Percentiles rank a stretch among this genome's conserved stretches.
These are phyloP conservation scores for Poeciliopsis prolifica DNA, from an alignment of 2,113 vertebrate species.

Conservation along the genomic window DNA sequence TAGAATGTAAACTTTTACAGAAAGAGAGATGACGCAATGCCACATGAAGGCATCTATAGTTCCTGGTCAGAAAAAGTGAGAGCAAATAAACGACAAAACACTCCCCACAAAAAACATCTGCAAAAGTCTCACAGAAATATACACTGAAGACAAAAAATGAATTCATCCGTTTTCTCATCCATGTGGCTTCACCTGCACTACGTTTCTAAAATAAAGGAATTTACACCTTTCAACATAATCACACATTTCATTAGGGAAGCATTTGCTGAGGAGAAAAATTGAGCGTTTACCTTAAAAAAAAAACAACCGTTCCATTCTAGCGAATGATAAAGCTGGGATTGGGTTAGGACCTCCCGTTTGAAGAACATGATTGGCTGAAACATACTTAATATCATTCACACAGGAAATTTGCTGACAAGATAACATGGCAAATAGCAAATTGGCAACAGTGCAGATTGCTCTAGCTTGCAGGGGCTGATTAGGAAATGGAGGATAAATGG, in stretches of 20 bases:
- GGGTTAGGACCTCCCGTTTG: slow-evolving; percentile 24
- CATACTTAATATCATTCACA: slow-evolving; percentile 33
- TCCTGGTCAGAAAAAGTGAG: slow-evolving; percentile 73
- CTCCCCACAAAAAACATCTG: slow-evolving; percentile 74
- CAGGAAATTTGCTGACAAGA: slow-evolving; percentile 51
- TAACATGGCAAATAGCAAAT: slow-evolving; percentile 61
- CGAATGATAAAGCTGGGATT: slow-evolving; percentile 35
- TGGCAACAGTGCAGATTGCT: slow-evolving; percentile 62
- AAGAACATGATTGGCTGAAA: slow-evolving; percentile 48
- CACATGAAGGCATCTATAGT: slow-evolving; percentile 61
- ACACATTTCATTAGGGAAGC: slow-evolving; percentile 70
- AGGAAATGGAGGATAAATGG: slow-evolving; percentile 22
- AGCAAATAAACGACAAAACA: slow-evolving; percentile 71
- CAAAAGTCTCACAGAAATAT: slow-evolving; percentile 74
- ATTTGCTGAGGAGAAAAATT: slow-evolving; percentile 56
- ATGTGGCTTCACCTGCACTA: slow-evolving; percentile 62
- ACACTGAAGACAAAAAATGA: slow-evolving; percentile 76
- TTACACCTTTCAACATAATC: slow-evolving; percentile 71
- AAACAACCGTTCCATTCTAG: slow-evolving; percentile 19
- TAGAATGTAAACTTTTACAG: slow-evolving; percentile 80
- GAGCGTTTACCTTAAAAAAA: slow-evolving; percentile 11
- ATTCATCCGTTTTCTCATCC: slow-evolving; percentile 51
- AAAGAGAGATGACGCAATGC: slow-evolving; percentile 66
- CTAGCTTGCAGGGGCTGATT: slow-evolving; percentile 47
- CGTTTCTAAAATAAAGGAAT: slow-evolving; percentile 71